Base-by-base conservation (phyloP, 2,888 invertebrate species). In the Nymphalis c-album region DNA sequence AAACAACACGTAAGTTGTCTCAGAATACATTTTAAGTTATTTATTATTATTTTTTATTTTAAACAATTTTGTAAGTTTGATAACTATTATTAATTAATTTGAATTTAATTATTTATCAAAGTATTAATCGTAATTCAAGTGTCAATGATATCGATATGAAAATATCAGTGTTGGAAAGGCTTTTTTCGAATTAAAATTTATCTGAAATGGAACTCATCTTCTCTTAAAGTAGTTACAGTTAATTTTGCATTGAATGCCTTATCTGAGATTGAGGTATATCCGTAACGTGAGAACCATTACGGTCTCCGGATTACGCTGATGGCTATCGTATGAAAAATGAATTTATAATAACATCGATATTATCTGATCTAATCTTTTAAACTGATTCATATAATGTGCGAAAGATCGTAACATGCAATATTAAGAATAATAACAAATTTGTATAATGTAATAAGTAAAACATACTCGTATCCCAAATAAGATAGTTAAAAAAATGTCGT, bases 281-380 rank as follows among this genome's bases (percentile, higher is more conserved):
- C 77, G 85, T 85, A 85, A 86, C 90, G 90, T 91, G 90, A 86
- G 90, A 91, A 89, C 85, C 81, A 78, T 85, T 82, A 84, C 81
- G 81, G 81, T 78, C 82, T 84, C 77, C 85, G 86, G 87, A 87
- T 90, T 90, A 90, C 85, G 82, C 80, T 76, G 89, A 91, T 89
- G 82, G 71, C 76, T 87, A 90, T 90, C 90, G 61, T 73, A 76
- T 82, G 83, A 86, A 88, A 85, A 87, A 86, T 87, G 82, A 86
- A 87, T 87, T 88, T 87, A 87, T 88, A 88, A 86, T 85, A 83
- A 84, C 81, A 81, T 82, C 82, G 83, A 87, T 87, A 82, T 79
- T 78, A 79, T 73, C 76, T 73, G 87, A 88, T 87, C 78, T 81
- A 80, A 89, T 90, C 87, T 61, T 51, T 68, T 63, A 60, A 57